Evolutionary conservation across 2,888 invertebrate species (phyloP).

Genomic region (Antitype chi): DNA sequence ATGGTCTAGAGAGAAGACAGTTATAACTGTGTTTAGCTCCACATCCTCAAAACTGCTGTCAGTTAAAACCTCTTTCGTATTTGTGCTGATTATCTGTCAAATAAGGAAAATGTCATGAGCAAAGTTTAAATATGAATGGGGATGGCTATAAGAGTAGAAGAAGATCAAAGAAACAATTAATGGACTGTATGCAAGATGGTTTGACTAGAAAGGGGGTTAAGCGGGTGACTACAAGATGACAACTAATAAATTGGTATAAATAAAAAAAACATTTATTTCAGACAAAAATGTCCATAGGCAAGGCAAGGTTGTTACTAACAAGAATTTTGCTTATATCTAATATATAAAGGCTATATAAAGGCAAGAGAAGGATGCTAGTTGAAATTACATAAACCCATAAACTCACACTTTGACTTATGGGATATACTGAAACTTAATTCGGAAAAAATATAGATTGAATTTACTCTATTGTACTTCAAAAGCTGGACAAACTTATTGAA

Average conservation of each 20-base stretch:
- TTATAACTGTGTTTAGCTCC: conserved; percentile 93
- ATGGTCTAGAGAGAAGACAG: conserved; percentile 94
- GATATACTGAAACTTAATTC: not conserved
- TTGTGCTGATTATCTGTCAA: conserved; percentile 93
- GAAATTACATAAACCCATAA: conserved; percentile 35
- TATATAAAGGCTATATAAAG: no score
- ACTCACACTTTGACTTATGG: not conserved
- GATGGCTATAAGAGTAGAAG: not conserved
- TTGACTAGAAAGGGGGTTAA: not conserved
- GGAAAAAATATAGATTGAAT: not conserved
- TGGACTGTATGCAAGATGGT: not conserved
- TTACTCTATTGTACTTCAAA: not conserved
- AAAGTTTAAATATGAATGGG: not conserved
- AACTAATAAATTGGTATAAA: not conserved
- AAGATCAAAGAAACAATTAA: no score
- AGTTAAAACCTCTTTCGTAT: conserved; percentile 94
- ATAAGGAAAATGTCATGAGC: not conserved
- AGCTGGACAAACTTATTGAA: not conserved
- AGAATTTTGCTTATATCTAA: no score
- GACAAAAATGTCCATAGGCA: no score
- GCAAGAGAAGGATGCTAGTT: conserved; percentile 92
- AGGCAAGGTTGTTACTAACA: no score
- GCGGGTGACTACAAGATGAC: not conserved
- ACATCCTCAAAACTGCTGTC: conserved; percentile 95
- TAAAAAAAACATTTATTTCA: no score